phyloP scores from a whole-genome alignment of 1,140 invertebrate species.

The Venturia canescens region DNA sequence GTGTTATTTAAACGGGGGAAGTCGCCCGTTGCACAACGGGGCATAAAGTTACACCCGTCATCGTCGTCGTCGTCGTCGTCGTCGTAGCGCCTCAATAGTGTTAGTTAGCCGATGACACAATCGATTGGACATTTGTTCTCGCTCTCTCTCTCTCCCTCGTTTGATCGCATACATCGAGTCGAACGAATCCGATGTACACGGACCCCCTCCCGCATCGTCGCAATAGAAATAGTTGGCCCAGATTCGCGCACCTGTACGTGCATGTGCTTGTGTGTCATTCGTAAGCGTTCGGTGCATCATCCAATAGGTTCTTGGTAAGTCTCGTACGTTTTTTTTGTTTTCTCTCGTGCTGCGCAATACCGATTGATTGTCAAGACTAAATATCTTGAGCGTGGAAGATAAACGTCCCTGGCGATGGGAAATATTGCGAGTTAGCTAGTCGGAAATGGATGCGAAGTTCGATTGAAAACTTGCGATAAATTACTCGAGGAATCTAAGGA shows the following conservation, averaged over 20 bases:
- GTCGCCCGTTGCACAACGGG: constrained; percentile 35
- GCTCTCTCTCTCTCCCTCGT: background rate
- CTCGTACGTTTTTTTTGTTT: background rate
- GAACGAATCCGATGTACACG: constrained; percentile 1
- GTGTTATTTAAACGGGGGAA: constrained; percentile 29
- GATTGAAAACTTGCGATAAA: no score
- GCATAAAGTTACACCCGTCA: constrained; percentile 40
- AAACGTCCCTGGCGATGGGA: background rate
- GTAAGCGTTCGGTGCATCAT: constrained; percentile 34
- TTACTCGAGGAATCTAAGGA: no score
- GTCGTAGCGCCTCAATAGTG: constrained; percentile 20
- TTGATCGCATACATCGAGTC: background rate
- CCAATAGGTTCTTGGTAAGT: constrained; percentile 18
- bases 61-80: constrained; percentile 24
- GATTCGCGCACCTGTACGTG: constrained; percentile 48
- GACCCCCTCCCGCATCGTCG: constrained; percentile 18
- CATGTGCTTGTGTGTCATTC: constrained; percentile 8
- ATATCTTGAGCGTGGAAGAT: background rate
- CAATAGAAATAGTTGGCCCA: constrained; percentile 52
- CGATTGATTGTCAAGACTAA: background rate
- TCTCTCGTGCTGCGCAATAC: background rate
- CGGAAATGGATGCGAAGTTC: no score
- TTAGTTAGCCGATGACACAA: constrained; percentile 35
- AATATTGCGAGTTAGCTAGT: background rate
- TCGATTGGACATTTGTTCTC: constrained; percentile 36